Evolutionary conservation across 2,113 vertebrate species (phyloP).

Genomic region (Hippocampus guttulatus): DNA sequence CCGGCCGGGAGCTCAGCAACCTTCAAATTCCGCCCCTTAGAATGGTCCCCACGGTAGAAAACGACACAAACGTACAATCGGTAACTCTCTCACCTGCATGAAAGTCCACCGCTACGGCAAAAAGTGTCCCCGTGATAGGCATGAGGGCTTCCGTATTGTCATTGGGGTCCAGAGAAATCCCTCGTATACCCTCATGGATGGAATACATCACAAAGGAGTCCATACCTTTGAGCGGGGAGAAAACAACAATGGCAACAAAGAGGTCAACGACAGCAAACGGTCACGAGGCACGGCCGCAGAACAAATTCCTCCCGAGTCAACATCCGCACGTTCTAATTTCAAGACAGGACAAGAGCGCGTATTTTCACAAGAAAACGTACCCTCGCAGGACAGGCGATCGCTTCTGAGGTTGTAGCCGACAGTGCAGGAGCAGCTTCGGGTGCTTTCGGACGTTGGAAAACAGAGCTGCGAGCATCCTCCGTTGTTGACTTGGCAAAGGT

Average conservation of each 20-base stretch:
- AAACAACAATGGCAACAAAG: background rate
- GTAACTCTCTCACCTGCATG: conserved; percentile 81
- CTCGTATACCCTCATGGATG: conserved; percentile 91
- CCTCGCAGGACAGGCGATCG: conserved; percentile 91
- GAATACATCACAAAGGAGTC: conserved; percentile 97
- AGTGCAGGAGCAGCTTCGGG: conserved; percentile 90
- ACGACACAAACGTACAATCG: background rate
- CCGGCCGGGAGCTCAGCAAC: too few relatives aligned
- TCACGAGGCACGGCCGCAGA: background rate
- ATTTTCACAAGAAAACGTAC: conserved; percentile 56
- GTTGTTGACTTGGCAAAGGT: conserved; percentile 90
- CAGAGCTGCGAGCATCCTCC: conserved; percentile 97
- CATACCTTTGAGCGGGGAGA: conserved; percentile 72
- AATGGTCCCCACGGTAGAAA: background rate
- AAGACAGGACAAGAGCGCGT: background rate
- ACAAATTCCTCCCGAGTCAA: background rate
- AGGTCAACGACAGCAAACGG: background rate
- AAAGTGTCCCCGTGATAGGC: conserved; percentile 90
- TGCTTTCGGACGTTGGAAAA: conserved; percentile 90
- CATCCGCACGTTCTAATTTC: background rate
- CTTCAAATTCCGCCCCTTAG: too few relatives aligned
- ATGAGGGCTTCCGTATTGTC: conserved; percentile 93
- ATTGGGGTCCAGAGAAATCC: conserved; percentile 87
- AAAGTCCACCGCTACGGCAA: conserved; percentile 96
- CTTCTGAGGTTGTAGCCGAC: conserved; percentile 89